phyloP scores from a whole-genome alignment of 2,797 vertebrate species.

The Danio albolineatus region DNA sequence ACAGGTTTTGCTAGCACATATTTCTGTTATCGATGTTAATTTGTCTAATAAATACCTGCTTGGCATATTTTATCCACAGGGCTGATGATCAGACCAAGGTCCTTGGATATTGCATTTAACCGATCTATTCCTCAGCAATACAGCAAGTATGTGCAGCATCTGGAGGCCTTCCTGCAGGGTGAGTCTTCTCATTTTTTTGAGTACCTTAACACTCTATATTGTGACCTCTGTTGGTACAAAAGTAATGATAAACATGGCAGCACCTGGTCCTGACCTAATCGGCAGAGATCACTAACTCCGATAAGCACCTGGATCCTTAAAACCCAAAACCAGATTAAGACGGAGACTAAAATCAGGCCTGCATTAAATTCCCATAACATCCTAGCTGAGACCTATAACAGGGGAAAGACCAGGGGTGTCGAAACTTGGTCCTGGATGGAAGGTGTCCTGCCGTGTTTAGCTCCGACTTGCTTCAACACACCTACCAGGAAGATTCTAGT shows the following conservation, averaged over 20 bases:
- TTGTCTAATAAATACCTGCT: slow-evolving; percentile 9
- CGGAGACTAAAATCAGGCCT: background rate
- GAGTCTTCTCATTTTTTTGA: slow-evolving; percentile 68
- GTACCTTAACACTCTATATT: background rate
- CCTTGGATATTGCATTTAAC: slow-evolving; percentile 84
- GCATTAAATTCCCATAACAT: too few species aligned
- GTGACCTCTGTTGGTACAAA: background rate
- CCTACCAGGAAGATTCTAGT: too few species aligned
- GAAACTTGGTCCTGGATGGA: too few species aligned
- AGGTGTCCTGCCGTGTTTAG: too few species aligned
- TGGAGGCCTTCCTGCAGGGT: slow-evolving; percentile 85
- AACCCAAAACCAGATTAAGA: background rate
- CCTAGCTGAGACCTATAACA: background rate
- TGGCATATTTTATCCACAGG: slow-evolving; percentile 74
- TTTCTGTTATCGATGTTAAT: background rate
- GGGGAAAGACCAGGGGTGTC: too few species aligned
- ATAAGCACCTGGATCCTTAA: too few species aligned
- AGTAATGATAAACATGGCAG: background rate
- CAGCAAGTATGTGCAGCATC: slow-evolving; percentile 74
- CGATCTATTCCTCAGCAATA: slow-evolving; percentile 76
- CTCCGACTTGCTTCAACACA: too few species aligned
- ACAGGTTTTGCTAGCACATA: background rate
- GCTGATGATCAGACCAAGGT: slow-evolving; percentile 88
- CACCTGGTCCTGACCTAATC: background rate
- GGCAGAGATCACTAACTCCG: background rate